A percentile compares a stretch with the other conserved stretches of the same genome.
Conservation (phyloP, 2,888 invertebrate genomes). For the Ophonus ardosiacus region DNA sequence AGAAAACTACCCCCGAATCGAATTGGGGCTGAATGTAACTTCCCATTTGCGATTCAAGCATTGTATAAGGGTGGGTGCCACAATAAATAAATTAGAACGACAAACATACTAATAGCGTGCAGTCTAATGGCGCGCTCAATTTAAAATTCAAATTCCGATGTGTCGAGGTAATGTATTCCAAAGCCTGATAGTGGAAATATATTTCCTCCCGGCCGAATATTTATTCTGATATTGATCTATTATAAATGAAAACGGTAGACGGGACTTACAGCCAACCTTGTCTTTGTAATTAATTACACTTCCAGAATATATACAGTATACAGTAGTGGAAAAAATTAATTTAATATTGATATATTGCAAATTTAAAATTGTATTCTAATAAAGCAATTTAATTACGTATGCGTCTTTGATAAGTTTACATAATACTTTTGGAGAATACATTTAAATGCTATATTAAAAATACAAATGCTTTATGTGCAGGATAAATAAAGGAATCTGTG, state of each 20-base stretch:
- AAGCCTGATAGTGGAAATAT: not conserved
- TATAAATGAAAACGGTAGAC: not conserved
- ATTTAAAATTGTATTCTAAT: too few species aligned
- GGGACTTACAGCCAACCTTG: not conserved
- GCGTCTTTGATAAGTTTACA: too few species aligned
- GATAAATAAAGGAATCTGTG: too few species aligned
- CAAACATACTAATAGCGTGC: conserved; percentile 56
- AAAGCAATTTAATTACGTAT: too few species aligned
- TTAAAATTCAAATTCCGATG: conserved; percentile 58
- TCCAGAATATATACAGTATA: too few species aligned
- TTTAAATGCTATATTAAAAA: too few species aligned
- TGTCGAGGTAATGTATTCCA: conserved; percentile 25
- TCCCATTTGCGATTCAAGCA: conserved; percentile 1
- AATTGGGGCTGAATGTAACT: not conserved
- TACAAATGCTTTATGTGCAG: too few species aligned
- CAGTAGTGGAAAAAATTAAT: too few species aligned
- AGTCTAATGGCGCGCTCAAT: conserved; percentile 47
- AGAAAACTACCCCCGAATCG: not conserved
- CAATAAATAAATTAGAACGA: conserved; percentile 60
- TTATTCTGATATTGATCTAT: not conserved
- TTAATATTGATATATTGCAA: too few species aligned
- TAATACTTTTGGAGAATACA: too few species aligned
- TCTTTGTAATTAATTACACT: not conserved
- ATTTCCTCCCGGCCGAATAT: not conserved
- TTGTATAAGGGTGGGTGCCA: not conserved